Conservation (phyloP, 1,140 invertebrate genomes). For the Medauroidea extradentata region DNA sequence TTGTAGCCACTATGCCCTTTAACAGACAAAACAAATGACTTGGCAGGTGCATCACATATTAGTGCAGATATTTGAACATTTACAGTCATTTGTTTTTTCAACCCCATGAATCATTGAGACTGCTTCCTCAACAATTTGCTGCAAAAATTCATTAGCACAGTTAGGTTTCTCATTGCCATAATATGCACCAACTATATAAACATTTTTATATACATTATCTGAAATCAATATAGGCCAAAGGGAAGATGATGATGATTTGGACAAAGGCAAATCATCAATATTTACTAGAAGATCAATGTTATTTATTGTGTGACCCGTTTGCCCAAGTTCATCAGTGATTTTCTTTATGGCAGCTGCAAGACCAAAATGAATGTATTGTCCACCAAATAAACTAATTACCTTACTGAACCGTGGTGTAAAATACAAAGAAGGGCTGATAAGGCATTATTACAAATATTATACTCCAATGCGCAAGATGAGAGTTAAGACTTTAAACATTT, state of each 20-base stretch:
- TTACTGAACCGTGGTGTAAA: constrained; percentile 5
- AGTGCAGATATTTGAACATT: constrained; percentile 18
- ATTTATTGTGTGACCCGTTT: background rate
- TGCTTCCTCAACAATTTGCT: constrained; percentile 23
- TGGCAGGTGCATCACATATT: constrained; percentile 26
- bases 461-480: background rate
- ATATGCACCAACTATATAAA: constrained; percentile 25
- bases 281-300: constrained; percentile 21
- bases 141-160: constrained; percentile 17
- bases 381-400: constrained; percentile 8
- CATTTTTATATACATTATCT: constrained; percentile 6
- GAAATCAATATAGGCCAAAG: constrained; percentile 28
- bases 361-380: constrained; percentile 21
- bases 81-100: constrained; percentile 11
- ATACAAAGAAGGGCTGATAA: background rate
- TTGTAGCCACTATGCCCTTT: constrained; percentile 12
- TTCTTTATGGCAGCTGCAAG: constrained; percentile 8
- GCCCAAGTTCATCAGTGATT: constrained; percentile 2
- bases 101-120: constrained; percentile 14
- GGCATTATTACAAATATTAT: background rate
- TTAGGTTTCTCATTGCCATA: constrained; percentile 21
- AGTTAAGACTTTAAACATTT: too few relatives aligned
- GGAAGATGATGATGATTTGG: constrained; percentile 9
- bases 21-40: constrained; percentile 23
- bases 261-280: constrained; percentile 27